Evolutionary conservation across 2,113 vertebrate genomes (phyloP), one percentile per base, ranked within the genome.

Genomic region (Syngnathus typhle): DNA sequence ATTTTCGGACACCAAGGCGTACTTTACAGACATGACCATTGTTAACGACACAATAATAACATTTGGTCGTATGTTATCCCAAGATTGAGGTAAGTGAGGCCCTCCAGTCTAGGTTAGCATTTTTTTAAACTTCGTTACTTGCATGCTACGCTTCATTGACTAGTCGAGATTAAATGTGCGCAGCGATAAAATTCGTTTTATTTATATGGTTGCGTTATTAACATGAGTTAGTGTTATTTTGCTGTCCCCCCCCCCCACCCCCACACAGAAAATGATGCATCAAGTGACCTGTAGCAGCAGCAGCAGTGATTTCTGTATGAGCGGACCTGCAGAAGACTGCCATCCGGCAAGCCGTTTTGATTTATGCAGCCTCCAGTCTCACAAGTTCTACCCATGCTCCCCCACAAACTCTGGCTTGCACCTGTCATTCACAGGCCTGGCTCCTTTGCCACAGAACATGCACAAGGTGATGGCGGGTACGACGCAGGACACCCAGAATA

Each of bases 261-360:
- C 23, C 21, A 79, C 89, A 68, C 86, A 96, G 96, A 96, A 92
- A 91, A 99, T 98, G 94, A 98, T 98, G 96, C 96, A 96, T 89
- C 94, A 96, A 58, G 96, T 98, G 87, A 90, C 92, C 85, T 95
- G 60, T 62, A 39, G 64, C 64, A 54, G 90, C 84, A 90, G 89
- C 71, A 96, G 90, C 84, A 85, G 92, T 70, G 94, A 95, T 82
- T 98, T 93, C 84, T 98, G 95, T 85, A 92, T 95, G 89, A 90
- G 90, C 1, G 92, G 92, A 73, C 92, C 98, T 72, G 89, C 79
- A 18, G 95, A 97, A 82, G 94, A 98, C 77, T 92, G 89, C 47
- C 93, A 95, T 79, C 84, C 94, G 7, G 84, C 91, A 3, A 93
- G 93, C 67, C 95, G 97, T 85, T 99, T 98, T 86, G 94, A 96